Evolutionary conservation across 2,113 vertebrate species (phyloP).

Genomic region (Epinephelus cyanopodus): DNA sequence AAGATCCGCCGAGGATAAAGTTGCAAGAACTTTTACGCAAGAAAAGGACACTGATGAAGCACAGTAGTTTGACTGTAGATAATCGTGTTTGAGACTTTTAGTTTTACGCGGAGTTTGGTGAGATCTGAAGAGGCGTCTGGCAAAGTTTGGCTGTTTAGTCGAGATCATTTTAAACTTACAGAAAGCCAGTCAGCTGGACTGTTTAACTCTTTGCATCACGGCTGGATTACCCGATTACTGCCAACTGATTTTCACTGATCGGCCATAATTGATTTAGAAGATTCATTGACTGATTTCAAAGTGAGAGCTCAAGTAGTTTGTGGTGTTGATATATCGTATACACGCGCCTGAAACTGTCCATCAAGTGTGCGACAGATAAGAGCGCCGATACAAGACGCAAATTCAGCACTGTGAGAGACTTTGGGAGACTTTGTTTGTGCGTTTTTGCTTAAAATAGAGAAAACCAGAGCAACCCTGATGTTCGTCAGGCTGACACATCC

Average conservation of each 20-base stretch:
- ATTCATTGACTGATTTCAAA: conserved; percentile 14
- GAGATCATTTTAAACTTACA: conserved; percentile 12
- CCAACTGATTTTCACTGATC: conserved; percentile 5
- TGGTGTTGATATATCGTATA: conserved; percentile 11
- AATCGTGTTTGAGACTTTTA: conserved; percentile 24
- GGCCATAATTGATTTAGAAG: background rate
- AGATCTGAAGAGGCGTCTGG: conserved; percentile 27
- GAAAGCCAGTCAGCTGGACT: conserved; percentile 37
- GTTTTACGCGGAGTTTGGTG: conserved; percentile 11
- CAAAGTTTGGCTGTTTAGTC: background rate
- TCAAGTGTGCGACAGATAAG: conserved; percentile 59
- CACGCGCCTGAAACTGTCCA: conserved; percentile 39
- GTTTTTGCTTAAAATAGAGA: conserved; percentile 60
- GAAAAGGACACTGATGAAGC: conserved; percentile 38
- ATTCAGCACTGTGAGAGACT: conserved; percentile 40
- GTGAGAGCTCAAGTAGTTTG: conserved; percentile 22
- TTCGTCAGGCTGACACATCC: conserved; percentile 56
- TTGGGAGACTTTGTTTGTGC: conserved; percentile 51
- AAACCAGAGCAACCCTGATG: conserved; percentile 49
- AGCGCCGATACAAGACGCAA: background rate
- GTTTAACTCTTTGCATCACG: conserved; percentile 18
- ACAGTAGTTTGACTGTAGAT: conserved; percentile 26
- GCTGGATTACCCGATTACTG: conserved; percentile 62
- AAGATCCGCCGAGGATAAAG: conserved; percentile 58
- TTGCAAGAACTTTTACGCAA: conserved; percentile 63